Base-by-base conservation (phyloP, 2,797 vertebrate genomes). In the Pipistrellus pipistrellus region DNA sequence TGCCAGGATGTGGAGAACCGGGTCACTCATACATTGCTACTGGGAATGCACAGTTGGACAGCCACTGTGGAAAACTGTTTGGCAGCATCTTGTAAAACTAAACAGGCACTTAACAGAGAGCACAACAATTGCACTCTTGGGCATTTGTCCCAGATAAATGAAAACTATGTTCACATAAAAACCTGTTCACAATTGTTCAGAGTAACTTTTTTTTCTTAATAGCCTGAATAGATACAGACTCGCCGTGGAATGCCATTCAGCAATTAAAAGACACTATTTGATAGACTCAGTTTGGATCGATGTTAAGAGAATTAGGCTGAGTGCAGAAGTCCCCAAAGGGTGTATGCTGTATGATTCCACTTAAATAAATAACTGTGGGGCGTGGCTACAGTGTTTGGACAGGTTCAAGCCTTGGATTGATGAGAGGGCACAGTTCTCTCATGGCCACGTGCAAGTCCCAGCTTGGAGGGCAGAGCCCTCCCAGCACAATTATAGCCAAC, bases 101-200 rank as follows among this genome's bases (percentile, higher is more conserved):
- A 80, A 30, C 9, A 53, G 53, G 27, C 20, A 23, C 32, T 84
- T n/a, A 83, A 41, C 23, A 77, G 32, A 78, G 0, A 86, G 27
- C 2, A 21, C 10, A 81, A 44, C 68, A 71, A 76, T 15, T 53
- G 48, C 13, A 76, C 21, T 44, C 32, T 48, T 85, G n/a, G 90
- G n/a, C 55, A 73, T 92, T 72, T 76, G 10, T 68, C 46, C 32
- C 68, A 62, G 41, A 82, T 55, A 95, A 87, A 92, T 85, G 30
- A 94, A 84, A 62, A 91, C n/a, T 85, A 76, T 71, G 46, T 73
- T 93, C 59, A 80, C 48, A 88, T 13, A 62, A 92, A 90, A 88
- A 76, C 9, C 18, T 41, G 53, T 27, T 35, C 35, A 82, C 14
- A 55, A 55, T 68, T 55, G 17, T 72, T 77, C 68, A 90, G 3